Base-by-base conservation (phyloP, 2,888 invertebrate genomes). In the Ellobium chinense region DNA sequence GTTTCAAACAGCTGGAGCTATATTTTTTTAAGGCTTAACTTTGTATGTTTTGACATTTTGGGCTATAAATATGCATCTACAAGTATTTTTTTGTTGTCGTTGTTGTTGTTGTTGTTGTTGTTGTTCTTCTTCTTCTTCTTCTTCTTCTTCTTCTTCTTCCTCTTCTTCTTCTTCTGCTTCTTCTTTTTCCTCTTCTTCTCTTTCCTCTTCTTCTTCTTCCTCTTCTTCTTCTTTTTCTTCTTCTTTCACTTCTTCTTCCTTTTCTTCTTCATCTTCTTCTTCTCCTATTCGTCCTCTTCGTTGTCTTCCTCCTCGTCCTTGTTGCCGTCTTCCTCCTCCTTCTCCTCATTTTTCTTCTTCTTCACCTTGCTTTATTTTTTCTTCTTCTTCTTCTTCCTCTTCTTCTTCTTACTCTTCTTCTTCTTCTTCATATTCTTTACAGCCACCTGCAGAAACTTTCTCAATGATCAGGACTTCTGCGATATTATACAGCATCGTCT, bases 321-420 rank as follows among this genome's bases (percentile, higher is more conserved):
- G 9, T 68, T 68, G 12, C 36, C 36, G 12, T 68, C 36, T 12
- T 68, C 36, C 1, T 68, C 36, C 34, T 68, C 54, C 54, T 56
- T 70, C 54, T 70, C 29, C 29, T 56, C 54, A 24, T 56, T 70
- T 29, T 70, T 56, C 29, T 56, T 56, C 31, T 56, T 70, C 54
- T 54, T 56, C 29, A 29, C 27, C 54, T 70, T 56, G 54, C 54
- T 56, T 18, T 56, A 29, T 29, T 54, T 56, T 29, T 56, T 70
- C 56, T 56, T 70, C 56, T 70, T 29, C 31, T 9, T 56, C 58
- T 58, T 31, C n/a, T 58, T 58, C 58, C 34, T 54, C 34, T n/a
- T 58, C 21, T 31, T 5, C 31, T 72, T 58, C 31, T 58, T 34
- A 18, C 34, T 58, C 31, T 72, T 58, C 58, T 21, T 58, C 34